Evolutionary conservation across 2,113 vertebrate genomes (phyloP), one percentile per base, ranked within the genome.

Genomic region (Stomatorhinus ivindoensis): DNA sequence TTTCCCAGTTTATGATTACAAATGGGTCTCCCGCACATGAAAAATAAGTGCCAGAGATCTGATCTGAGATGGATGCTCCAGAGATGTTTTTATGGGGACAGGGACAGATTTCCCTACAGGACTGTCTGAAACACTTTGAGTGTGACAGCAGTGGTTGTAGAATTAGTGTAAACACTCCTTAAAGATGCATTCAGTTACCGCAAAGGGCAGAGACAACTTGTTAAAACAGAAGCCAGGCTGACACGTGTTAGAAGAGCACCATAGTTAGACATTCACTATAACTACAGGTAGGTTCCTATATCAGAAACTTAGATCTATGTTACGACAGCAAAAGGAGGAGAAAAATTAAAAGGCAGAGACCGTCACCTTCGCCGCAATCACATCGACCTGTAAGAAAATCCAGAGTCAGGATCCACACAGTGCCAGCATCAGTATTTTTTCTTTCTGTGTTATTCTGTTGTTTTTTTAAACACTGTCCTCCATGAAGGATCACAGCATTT

Each of bases 311-410:
- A 94, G 92, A 89, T 88, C 92, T 92, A 90, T 91, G 94, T 93
- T 88, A 92, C 90, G 91, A 95, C 91, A 93, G 92, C 90, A 91
- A 92, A 94, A 94, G 92, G 91, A 95, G 93, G 94, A 93, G 92
- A 91, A 90, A 91, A 93, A 91, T 92, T 92, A 90, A 96, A 95
- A 92, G 92, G 91, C 95, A 96, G 94, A 97, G 94, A 95, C 94
- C 94, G 88, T 97, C 95, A 97, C 95, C 96, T 97, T 95, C 93
- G 95, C 95, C 92, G 96, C 95, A 94, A 96, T 95, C 93, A 95
- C 96, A 97, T 97, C 96, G 95, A 97, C 96, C 97, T 97, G 96
- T 87, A 97, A 97, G 94, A 96, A 95, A 97, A 97, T 94, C 94
- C 95, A 97, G 92, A 97, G 92, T 94, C 90, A 69, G 85, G 53